Evolutionary conservation across 2,888 invertebrate species (phyloP).

Genomic region (Drosophila heteroneura): DNA sequence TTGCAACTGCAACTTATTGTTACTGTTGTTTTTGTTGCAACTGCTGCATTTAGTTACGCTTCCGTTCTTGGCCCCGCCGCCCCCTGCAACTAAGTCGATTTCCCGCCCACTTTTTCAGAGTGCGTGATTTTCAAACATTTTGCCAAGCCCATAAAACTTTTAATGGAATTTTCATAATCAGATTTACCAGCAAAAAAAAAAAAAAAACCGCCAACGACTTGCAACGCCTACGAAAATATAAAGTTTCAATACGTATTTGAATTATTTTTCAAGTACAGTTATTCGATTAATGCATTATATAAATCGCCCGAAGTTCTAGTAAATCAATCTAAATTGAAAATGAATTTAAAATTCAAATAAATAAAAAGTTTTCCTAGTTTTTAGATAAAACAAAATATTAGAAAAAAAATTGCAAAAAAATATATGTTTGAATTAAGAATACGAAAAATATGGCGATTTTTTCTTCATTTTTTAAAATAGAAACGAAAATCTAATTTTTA

Average conservation of each 20-base stretch:
- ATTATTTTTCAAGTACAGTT: constrained; percentile 3
- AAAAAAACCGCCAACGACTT: neutral
- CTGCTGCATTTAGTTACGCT: constrained; percentile 68
- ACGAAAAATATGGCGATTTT: neutral
- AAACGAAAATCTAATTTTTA: neutral
- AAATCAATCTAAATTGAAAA: neutral
- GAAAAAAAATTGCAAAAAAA: neutral
- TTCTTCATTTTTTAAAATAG: neutral
- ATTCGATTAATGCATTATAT: neutral
- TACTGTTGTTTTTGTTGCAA: constrained; percentile 43
- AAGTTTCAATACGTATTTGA: constrained; percentile 23
- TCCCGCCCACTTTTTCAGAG: constrained; percentile 32
- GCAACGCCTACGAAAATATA: constrained; percentile 3
- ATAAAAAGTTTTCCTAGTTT: neutral
- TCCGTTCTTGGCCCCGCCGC: constrained; percentile 50
- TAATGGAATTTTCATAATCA: constrained; percentile 78
- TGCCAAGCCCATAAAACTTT: constrained; percentile 58
- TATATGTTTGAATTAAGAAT: neutral
- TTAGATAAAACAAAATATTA: neutral
- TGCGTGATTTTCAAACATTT: constrained; percentile 78
- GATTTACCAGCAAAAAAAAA: constrained; percentile 54
- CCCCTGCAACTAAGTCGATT: constrained; percentile 60
- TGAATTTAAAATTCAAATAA: neutral
- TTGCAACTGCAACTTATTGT: constrained; percentile 39
- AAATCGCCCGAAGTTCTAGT: neutral